Base-by-base conservation (phyloP, 2,113 vertebrate species). In the Scatophagus argus region DNA sequence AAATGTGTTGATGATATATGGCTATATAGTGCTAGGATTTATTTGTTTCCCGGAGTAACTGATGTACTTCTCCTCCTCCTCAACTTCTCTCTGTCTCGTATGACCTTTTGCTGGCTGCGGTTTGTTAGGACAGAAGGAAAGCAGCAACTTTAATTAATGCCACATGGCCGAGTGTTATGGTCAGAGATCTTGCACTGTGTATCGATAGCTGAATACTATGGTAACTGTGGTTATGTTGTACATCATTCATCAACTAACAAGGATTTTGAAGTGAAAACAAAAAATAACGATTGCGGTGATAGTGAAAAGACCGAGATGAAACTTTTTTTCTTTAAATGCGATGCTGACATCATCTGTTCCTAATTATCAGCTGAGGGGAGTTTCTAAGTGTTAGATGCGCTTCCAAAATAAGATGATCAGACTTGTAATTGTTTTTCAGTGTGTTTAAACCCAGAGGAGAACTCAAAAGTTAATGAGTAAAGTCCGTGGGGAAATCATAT, bases 401-500 rank as follows among this genome's bases (percentile, higher is more conserved):
- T 11, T 11, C 65, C 56, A 81, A 63, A 83, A 85, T 77, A 63
- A 76, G 58, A 63, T 11, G 9, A 55, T 3, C 43, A 38, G 61
- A 63, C 41, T 43, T 72, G 73, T 77, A 64, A 79, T 81, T 89
- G 89, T 87, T 88, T 81, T 87, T 84, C 79, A 67, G n/a, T n/a
- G 67, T 21, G 25, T 44, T 65, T 52, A 70, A 44, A 25, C 82
- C 49, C 76, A 34, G 36, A 17, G 69, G 82, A 59, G 29, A 41
- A 19, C n/a, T 10, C 12, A 51, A 13, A 29, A 25, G 19, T 54
- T 87, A 87, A 90, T 82, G 67, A 82, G 81, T 17, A 1, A 59
- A n/a, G 74, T 66, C 90, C 54, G 31, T 39, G 21, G 90, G 88
- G 90, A 90, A 90, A 86, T 89, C 66, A 90, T n/a, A n/a, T 49